Percentiles rank a stretch among this genome's conserved stretches.
Conservation (phyloP, 2,797 vertebrate species). For the Melanotaenia boesemani region DNA sequence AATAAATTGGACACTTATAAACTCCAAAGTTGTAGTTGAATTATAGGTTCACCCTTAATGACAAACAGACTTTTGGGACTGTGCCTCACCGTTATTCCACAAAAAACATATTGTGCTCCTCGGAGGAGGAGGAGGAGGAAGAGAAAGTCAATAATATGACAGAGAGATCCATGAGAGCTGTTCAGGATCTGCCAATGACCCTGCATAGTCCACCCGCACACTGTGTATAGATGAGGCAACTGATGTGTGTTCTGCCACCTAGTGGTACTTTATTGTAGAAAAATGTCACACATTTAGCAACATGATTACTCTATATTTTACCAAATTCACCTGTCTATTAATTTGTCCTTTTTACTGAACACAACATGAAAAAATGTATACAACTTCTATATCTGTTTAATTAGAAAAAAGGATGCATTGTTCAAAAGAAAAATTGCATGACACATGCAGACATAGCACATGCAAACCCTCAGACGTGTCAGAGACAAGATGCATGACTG, state of each 20-base stretch:
- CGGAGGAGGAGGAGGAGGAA: conserved; percentile 2
- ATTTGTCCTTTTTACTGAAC: neutral
- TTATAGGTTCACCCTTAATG: conserved; percentile 44
- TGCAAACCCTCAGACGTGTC: neutral
- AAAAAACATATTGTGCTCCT: conserved; percentile 29
- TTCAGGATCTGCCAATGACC: conserved; percentile 14
- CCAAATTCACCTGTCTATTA: neutral
- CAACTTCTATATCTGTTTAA: neutral
- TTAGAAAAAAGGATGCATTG: neutral
- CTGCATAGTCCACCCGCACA: conserved; percentile 11
- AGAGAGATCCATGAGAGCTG: conserved; percentile 11
- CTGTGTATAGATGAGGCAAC: neutral
- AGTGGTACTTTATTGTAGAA: neutral
- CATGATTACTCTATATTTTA: neutral
- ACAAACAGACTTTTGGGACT: conserved; percentile 71
- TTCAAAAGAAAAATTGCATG: neutral
- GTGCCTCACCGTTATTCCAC: conserved; percentile 53
- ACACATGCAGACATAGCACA: neutral
- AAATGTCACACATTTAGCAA: neutral
- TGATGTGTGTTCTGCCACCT: neutral
- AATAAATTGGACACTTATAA: conserved; percentile 42
- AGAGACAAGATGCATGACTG: neutral
- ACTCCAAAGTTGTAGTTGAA: conserved; percentile 31
- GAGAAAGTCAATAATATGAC: conserved; percentile 8
- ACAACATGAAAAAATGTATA: conserved; percentile 3